Percentiles rank a stretch among this genome's conserved stretches.
phyloP scores from a whole-genome alignment of 1,140 invertebrate species.

The Riptortus pedestris region DNA sequence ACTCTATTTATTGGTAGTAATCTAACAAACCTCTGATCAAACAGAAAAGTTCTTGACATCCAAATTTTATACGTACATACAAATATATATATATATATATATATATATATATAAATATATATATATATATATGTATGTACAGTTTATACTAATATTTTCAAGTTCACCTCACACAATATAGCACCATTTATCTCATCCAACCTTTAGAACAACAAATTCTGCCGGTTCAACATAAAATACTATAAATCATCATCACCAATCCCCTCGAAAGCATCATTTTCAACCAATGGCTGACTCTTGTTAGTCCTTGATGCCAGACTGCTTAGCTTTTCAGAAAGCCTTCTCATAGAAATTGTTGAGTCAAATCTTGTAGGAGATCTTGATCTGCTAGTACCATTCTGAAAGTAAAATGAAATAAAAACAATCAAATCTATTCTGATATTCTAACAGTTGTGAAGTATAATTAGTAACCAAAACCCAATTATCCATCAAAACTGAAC shows the following conservation, averaged over 20 bases:
- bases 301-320: not conserved
- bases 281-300: constrained; percentile 27
- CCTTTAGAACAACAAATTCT: not conserved
- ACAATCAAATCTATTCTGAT: not conserved
- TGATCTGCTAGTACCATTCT: constrained; percentile 26
- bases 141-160: not conserved
- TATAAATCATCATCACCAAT: constrained; percentile 34
- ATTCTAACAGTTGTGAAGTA: not conserved
- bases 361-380: constrained; percentile 21
- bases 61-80: not conserved
- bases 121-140: not conserved
- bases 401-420: constrained; percentile 12
- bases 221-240: not conserved
- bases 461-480: not conserved
- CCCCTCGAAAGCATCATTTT: constrained; percentile 33
- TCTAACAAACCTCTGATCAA: too few relatives aligned
- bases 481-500: not conserved
- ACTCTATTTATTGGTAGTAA: too few relatives aligned
- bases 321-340: constrained; percentile 30
- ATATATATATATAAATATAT: not conserved
- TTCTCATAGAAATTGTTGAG: constrained; percentile 28
- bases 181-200: not conserved
- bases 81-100: not conserved
- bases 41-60: too few relatives aligned
- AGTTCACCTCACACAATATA: not conserved